Evolutionary conservation across 2,888 invertebrate genomes (phyloP), one percentile per base, ranked within the genome.

Genomic region (Andricus quercusramuli): DNA sequence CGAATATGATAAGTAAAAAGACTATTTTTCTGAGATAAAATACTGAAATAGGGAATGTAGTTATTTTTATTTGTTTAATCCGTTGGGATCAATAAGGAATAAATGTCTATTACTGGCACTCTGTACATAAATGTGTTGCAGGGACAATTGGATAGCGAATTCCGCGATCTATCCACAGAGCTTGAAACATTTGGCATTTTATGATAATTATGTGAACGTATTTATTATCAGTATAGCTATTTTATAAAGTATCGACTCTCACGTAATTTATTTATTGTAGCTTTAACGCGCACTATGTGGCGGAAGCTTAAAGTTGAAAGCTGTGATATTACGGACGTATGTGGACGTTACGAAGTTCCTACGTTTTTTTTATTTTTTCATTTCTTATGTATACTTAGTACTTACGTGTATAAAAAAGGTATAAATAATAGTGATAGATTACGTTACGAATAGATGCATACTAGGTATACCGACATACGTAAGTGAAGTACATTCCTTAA

Each of bases 241-340:
- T 25, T 62, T 25, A 62, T 25, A 51, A 74, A 13, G n/a, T n/a
- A 29, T 51, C 11, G 29, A 74, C 32, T 74, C 74, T 56, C 32
- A 32, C 32, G 74, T 74, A 56, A 84, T 80, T 86, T 89, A 91
- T 91, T 89, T 90, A 90, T 90, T 88, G 83, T 89, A 89, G 90
- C 89, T 90, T 91, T 88, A 88, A 89, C 85, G 85, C 85, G 68
- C 83, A 86, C 83, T 81, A 85, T 83, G 87, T 84, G 89, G 86
- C 83, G 87, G 85, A 86, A 90, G 89, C 90, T 91, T 90, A 86
- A 89, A 87, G 88, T 90, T 88, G 85, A 90, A 88, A 91, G 90
- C 92, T 92, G 92, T 92, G 92, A 92, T 92, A 92, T 91, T 87
- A 87, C 83, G 84, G 90, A 89, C 89, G 89, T 91, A 90, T 88